phyloP scores from a whole-genome alignment of 2,113 vertebrate species.

The Solea senegalensis region DNA sequence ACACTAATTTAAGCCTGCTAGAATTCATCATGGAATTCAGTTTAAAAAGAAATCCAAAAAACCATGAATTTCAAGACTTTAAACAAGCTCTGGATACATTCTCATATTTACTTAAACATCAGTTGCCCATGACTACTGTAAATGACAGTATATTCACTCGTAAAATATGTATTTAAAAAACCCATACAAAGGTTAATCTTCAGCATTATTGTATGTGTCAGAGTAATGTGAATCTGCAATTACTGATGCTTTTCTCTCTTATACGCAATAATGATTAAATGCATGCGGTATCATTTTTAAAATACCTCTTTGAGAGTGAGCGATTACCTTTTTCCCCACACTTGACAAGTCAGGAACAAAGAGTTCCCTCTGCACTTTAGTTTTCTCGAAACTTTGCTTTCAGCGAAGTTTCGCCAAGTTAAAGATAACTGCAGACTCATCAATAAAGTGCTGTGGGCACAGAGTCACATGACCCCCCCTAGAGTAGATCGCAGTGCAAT shows the following conservation, averaged over 20 bases:
- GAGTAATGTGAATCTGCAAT: neutral
- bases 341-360: constrained; percentile 10
- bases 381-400: constrained; percentile 4
- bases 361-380: neutral
- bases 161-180: too few relatives aligned
- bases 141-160: too few relatives aligned
- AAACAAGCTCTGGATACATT: too few relatives aligned
- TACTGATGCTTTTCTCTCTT: neutral
- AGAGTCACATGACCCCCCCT: neutral
- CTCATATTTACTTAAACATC: too few relatives aligned
- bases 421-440: constrained; percentile 12
- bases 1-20: neutral
- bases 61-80: too few relatives aligned
- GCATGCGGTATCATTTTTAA: neutral
- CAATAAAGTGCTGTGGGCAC: neutral
- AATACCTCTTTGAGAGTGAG: neutral
- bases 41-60: too few relatives aligned
- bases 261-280: neutral
- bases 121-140: too few relatives aligned
- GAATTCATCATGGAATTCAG: too few relatives aligned
- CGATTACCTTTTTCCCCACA: neutral
- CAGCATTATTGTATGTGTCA: too few relatives aligned
- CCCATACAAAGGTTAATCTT: too few relatives aligned
- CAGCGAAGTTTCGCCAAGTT: constrained; percentile 1
- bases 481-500: neutral